Evolutionary conservation across 1,140 invertebrate genomes (phyloP).

Genomic region (Sitophilus oryzae): DNA sequence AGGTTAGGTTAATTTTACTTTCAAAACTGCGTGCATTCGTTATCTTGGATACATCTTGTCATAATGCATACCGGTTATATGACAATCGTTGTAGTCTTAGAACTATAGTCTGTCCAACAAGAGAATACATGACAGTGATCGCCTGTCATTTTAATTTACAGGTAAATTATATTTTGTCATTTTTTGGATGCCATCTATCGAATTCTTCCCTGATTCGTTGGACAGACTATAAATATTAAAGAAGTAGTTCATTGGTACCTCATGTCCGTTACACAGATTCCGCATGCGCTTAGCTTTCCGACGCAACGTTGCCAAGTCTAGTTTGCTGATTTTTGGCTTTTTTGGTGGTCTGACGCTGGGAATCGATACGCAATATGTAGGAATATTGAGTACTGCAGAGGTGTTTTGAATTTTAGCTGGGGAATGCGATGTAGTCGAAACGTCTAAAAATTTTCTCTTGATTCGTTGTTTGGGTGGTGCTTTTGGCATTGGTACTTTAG

Average conservation of each 20-base stretch:
- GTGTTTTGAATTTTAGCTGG: not conserved
- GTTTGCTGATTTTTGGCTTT: constrained; percentile 37
- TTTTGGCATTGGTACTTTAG: constrained; percentile 6
- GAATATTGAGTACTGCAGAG: constrained; percentile 37
- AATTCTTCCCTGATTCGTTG: no score
- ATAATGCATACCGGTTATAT: no score
- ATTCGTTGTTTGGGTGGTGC: constrained; percentile 27
- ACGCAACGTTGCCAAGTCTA: constrained; percentile 36
- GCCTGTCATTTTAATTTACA: no score
- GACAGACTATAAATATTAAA: no score
- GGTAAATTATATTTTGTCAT: no score
- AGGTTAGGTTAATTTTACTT: no score
- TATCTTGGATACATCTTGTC: no score
- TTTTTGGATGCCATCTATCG: no score
- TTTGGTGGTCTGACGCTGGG: constrained; percentile 29
- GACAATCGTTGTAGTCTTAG: no score
- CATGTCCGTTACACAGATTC: not conserved
- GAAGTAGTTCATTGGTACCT: not conserved
- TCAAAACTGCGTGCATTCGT: no score
- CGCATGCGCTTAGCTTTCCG: constrained; percentile 22
- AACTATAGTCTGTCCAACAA: no score
- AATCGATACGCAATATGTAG: constrained; percentile 25
- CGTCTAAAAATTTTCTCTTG: not conserved
- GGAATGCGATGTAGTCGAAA: not conserved
- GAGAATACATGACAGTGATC: no score